A percentile compares a stretch with the other conserved stretches of the same genome.
Conservation (phyloP, 2,888 invertebrate genomes). For the Neoitamus cyanurus region DNA sequence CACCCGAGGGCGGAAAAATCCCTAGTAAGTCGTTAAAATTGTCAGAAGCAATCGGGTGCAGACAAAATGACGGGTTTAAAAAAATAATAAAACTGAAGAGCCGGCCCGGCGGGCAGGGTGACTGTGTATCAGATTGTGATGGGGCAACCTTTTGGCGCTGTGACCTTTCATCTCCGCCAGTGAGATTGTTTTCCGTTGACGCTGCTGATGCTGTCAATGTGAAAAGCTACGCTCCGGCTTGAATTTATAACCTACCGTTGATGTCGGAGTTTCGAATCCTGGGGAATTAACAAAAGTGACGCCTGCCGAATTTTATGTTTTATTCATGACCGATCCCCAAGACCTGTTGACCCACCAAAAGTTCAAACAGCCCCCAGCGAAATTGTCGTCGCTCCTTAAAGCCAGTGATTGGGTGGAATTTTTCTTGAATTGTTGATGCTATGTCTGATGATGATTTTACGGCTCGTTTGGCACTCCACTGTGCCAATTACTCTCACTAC, state of each 20-base stretch:
- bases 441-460: slow-evolving; percentile 35
- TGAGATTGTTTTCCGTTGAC: slow-evolving; percentile 40
- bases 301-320: slow-evolving; percentile 36
- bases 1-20: not conserved
- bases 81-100: slow-evolving; percentile 31
- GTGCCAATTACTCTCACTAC: slow-evolving; percentile 38
- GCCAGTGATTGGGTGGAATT: slow-evolving; percentile 17
- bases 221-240: not conserved
- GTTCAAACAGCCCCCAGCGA: not conserved
- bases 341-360: not conserved
- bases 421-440: slow-evolving; percentile 35
- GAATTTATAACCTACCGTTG: slow-evolving; percentile 15
- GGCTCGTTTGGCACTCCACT: slow-evolving; percentile 34
- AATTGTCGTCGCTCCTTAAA: slow-evolving; percentile 8
- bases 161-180: slow-evolving; percentile 10
- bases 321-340: slow-evolving; percentile 24
- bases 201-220: slow-evolving; percentile 9
- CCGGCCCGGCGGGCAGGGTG: not conserved
- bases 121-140: not conserved
- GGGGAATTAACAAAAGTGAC: slow-evolving; percentile 21
- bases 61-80: slow-evolving; percentile 40
- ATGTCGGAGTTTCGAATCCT: not conserved
- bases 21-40: slow-evolving; percentile 41
- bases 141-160: not conserved
- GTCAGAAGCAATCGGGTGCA: slow-evolving; percentile 16